Evolutionary conservation across 2,888 invertebrate species (phyloP).

Genomic region (Merodon equestris): DNA sequence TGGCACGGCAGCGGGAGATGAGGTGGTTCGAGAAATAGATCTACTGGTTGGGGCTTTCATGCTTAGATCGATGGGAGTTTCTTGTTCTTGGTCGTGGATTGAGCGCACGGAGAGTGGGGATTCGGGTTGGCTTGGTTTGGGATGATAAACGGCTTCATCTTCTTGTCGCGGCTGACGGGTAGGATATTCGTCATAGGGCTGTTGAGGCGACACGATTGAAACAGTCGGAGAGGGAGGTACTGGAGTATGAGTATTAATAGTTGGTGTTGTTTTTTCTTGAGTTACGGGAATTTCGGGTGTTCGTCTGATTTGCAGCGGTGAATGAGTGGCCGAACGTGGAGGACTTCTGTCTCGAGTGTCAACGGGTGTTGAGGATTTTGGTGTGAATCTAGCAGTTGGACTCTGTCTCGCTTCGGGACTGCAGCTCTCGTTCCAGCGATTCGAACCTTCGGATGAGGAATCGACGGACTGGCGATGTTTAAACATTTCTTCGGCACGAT

Average conservation of each 20-base stretch:
- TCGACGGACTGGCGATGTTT: conserved; percentile 78
- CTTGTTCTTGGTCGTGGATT: conserved; percentile 80
- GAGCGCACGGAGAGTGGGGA: conserved; percentile 76
- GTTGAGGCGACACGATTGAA: conserved; percentile 39
- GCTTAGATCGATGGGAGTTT: conserved; percentile 89
- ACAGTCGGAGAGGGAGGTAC: conserved; percentile 72
- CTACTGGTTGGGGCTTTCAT: conserved; percentile 83
- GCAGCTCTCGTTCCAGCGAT: conserved; percentile 61
- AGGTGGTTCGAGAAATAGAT: conserved; percentile 70
- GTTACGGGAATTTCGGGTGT: conserved; percentile 47
- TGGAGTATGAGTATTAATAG: conserved; percentile 60
- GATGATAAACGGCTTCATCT: conserved; percentile 38
- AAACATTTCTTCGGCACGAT: conserved; percentile 81
- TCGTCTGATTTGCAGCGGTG: conserved; percentile 33
- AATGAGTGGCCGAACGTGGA: conserved; percentile 42
- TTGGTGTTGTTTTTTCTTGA: conserved; percentile 33
- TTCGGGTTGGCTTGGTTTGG: conserved; percentile 73
- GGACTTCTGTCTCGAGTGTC: conserved; percentile 39
- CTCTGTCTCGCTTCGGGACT: conserved; percentile 54
- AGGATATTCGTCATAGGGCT: conserved; percentile 15
- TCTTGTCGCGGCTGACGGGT: conserved; percentile 16
- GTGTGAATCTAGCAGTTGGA: conserved; percentile 69
- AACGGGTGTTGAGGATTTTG: conserved; percentile 43
- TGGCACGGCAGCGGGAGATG: conserved; percentile 43
- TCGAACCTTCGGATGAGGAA: conserved; percentile 69